A percentile compares a stretch with the other conserved stretches of the same genome.
Evolutionary conservation across 2,888 invertebrate genomes (phyloP).

Genomic region (Caenorhabditis macrosperma): DNA sequence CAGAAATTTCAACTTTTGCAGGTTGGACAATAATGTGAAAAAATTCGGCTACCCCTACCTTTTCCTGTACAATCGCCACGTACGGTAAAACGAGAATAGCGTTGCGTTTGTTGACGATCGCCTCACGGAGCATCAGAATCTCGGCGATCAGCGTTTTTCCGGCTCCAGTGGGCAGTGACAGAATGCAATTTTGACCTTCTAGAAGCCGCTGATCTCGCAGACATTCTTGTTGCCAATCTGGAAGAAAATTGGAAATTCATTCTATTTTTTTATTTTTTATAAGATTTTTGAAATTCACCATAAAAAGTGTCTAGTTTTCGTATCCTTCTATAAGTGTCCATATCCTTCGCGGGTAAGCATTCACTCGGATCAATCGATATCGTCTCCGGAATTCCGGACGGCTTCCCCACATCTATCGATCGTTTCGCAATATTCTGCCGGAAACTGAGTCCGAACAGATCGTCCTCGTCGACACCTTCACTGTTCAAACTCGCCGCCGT

Average conservation of each 20-base stretch:
- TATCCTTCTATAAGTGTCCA: slow-evolving; percentile 64
- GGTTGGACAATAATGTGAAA: too few relatives aligned
- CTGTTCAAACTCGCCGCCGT: slow-evolving; percentile 42
- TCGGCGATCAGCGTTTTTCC: slow-evolving; percentile 98
- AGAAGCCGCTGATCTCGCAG: slow-evolving; percentile 87
- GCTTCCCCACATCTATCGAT: background rate
- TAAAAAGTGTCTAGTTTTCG: slow-evolving; percentile 68
- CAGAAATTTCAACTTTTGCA: too few relatives aligned
- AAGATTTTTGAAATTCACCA: slow-evolving; percentile 49
- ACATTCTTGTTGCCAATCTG: slow-evolving; percentile 96
- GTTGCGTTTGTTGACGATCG: slow-evolving; percentile 88
- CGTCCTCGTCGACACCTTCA: slow-evolving; percentile 21
- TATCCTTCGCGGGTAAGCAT: slow-evolving; percentile 56
- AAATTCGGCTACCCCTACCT: too few relatives aligned
- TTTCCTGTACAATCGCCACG: slow-evolving; percentile 97
- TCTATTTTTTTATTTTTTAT: too few relatives aligned
- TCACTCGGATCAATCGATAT: slow-evolving; percentile 23
- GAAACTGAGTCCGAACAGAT: slow-evolving; percentile 38
- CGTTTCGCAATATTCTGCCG: slow-evolving; percentile 7
- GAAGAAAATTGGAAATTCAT: slow-evolving; percentile 68
- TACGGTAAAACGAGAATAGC: slow-evolving; percentile 93
- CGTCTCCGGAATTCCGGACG: background rate
- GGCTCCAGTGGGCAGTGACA: slow-evolving; percentile 95
- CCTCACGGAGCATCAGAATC: slow-evolving; percentile 88
- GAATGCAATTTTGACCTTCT: slow-evolving; percentile 88